Evolutionary conservation across 2,888 invertebrate species (phyloP).

Genomic region (Eustalomyia histrio): DNA sequence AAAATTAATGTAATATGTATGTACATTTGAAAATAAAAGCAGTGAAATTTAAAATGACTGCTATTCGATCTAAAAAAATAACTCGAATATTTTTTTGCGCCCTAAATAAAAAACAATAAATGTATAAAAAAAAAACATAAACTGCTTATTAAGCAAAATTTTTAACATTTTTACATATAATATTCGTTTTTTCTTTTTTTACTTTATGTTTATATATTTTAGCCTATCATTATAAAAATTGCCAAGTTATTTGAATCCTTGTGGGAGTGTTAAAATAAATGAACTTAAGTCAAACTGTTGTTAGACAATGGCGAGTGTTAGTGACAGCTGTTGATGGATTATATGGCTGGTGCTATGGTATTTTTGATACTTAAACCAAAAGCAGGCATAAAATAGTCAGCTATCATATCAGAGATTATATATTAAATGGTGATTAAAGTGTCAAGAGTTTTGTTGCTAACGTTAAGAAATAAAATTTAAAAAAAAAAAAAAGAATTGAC

Average conservation of each 20-base stretch:
- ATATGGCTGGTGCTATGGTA: constrained; percentile 25
- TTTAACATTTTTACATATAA: background rate
- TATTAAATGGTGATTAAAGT: constrained; percentile 36
- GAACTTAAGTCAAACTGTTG: constrained; percentile 39
- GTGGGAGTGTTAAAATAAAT: constrained; percentile 13
- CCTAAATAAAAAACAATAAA: background rate
- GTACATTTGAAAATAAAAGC: no score
- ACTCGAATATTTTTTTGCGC: background rate
- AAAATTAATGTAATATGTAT: no score
- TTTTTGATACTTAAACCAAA: constrained; percentile 26
- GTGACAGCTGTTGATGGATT: constrained; percentile 58
- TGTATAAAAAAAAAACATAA: background rate
- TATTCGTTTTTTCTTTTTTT: background rate
- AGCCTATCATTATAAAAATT: constrained; percentile 28
- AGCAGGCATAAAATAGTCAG: background rate
- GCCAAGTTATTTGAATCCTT: constrained; percentile 28
- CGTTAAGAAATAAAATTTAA: background rate
- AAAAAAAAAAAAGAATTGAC: background rate
- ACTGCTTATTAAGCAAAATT: background rate
- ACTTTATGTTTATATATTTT: constrained; percentile 13
- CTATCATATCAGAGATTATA: background rate
- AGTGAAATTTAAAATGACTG: background rate
- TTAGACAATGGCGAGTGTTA: constrained; percentile 48
- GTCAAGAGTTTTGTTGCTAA: background rate
- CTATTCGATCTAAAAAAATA: background rate